These are phyloP conservation scores for Echinops telfairi DNA, from an alignment of 2,113 vertebrate genomes.

Conservation along the genomic window DNA sequence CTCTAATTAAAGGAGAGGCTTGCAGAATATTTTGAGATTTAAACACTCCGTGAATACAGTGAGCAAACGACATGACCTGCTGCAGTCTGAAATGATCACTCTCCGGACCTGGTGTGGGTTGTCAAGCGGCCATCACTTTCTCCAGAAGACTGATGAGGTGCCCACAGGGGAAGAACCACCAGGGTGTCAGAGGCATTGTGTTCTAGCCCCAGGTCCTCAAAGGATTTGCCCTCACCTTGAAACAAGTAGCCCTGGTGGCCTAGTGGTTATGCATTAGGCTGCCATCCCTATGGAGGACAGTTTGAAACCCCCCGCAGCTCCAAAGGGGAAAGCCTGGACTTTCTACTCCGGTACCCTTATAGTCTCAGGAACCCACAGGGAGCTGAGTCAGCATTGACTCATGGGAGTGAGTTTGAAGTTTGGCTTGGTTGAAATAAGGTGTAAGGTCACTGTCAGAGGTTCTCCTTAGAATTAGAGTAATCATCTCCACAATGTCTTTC, in stretches of 20 bases:
- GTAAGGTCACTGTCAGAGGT: not conserved
- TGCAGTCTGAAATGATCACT: slow-evolving; percentile 84
- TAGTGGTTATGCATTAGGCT: no score
- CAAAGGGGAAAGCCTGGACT: no score
- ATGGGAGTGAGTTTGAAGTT: no score
- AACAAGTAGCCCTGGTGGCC: not conserved
- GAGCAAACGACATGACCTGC: slow-evolving; percentile 84
- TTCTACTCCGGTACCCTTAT: no score
- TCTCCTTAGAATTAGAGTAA: not conserved
- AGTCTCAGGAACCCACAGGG: no score
- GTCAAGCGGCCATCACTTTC: slow-evolving; percentile 56
- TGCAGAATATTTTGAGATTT: slow-evolving; percentile 94
- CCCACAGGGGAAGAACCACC: slow-evolving; percentile 34
- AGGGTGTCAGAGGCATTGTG: not conserved
- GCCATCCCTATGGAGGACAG: no score
- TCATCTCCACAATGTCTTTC: slow-evolving; percentile 26
- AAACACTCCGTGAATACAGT: slow-evolving; percentile 86
- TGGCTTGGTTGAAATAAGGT: not conserved
- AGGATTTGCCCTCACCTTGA: not conserved
- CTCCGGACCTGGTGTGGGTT: not conserved
- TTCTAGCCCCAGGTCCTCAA: not conserved
- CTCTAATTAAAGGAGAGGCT: slow-evolving; percentile 93
- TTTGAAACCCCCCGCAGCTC: no score
- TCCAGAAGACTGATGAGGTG: slow-evolving; percentile 60
- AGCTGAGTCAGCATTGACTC: no score